These are phyloP conservation scores for Calcarius ornatus DNA, from an alignment of 2,113 vertebrate genomes.

Conservation along the genomic window DNA sequence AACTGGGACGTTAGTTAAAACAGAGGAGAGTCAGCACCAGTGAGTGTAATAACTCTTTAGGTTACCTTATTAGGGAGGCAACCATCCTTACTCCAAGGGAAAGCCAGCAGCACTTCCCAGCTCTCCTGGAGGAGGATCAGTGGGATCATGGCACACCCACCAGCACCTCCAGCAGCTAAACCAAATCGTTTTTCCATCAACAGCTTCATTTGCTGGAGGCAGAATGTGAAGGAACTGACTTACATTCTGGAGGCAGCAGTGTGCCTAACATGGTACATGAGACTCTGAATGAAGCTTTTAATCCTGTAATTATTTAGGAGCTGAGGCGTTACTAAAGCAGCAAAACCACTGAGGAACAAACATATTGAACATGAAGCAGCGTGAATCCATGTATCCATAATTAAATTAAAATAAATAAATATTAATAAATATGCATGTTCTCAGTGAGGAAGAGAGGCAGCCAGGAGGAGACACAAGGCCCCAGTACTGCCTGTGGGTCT, in stretches of 20 bases:
- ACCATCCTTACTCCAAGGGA: neutral
- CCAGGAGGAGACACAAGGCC: neutral
- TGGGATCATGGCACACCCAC: neutral
- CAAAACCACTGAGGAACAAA: neutral
- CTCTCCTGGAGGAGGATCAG: neutral
- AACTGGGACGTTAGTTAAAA: neutral
- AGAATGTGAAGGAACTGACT: neutral
- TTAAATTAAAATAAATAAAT: neutral
- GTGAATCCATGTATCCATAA: neutral
- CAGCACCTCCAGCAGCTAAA: neutral
- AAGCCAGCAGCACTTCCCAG: neutral
- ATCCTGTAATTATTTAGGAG: neutral
- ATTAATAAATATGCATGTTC: neutral
- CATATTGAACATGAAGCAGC: neutral
- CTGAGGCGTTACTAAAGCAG: neutral
- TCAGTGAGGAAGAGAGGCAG: neutral
- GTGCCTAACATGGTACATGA: rapidly evolving
- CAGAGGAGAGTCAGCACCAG: neutral
- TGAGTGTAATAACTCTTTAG: neutral
- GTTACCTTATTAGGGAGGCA: neutral
- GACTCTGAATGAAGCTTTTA: neutral
- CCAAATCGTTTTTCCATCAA: neutral
- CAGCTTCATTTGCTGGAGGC: neutral
- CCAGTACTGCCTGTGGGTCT: neutral
- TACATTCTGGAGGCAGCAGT: neutral